Evolutionary conservation across 2,888 invertebrate genomes (phyloP).

Genomic region (Athetis lepigone): DNA sequence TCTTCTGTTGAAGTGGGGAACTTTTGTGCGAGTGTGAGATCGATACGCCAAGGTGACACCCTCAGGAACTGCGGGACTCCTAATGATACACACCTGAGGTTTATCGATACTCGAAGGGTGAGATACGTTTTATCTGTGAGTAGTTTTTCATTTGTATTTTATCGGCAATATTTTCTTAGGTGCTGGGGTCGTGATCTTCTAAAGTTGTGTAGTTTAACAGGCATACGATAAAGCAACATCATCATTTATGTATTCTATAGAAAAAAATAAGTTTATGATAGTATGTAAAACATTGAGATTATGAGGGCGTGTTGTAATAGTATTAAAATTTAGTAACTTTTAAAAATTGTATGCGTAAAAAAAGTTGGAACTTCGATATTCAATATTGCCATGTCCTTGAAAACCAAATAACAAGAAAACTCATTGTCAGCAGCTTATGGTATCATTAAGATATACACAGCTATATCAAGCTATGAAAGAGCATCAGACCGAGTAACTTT

Average conservation of each 20-base stretch:
- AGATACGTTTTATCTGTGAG: conserved; percentile 29
- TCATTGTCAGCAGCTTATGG: no score
- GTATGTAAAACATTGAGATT: no score
- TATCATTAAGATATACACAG: no score
- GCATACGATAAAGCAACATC: not conserved
- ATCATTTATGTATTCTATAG: no score
- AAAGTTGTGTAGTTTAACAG: not conserved
- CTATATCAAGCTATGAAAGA: no score
- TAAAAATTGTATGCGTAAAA: no score
- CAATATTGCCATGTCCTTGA: no score
- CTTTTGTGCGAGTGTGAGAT: conserved; percentile 27
- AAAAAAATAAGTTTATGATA: not conserved
- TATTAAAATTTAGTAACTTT: no score
- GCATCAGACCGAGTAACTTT: no score
- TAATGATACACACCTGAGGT: conserved; percentile 61
- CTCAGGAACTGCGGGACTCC: conserved; percentile 38
- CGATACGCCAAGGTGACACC: conserved; percentile 46
- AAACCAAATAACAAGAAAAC: no score
- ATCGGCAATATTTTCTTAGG: conserved; percentile 8
- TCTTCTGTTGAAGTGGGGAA: conserved; percentile 11
- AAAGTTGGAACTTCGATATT: no score
- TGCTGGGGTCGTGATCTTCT: not conserved
- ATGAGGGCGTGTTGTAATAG: no score
- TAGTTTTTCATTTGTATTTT: conserved; percentile 37
- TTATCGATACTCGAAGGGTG: conserved; percentile 36